phyloP scores from a whole-genome alignment of 1,140 invertebrate species.

The Drosophila mojavensis region DNA sequence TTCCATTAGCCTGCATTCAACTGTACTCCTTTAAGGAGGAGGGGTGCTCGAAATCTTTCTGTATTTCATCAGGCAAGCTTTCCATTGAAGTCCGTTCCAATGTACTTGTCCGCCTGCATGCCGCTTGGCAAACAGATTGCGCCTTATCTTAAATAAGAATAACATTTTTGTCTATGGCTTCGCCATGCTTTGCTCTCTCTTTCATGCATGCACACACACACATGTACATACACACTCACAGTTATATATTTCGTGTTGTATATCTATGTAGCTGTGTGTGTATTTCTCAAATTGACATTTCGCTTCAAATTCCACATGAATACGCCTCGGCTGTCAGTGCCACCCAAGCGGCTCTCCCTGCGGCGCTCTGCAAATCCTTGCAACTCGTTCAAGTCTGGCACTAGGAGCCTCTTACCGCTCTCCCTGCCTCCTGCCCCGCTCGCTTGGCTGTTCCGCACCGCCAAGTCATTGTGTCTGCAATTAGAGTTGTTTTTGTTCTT shows the following conservation, averaged over 20 bases:
- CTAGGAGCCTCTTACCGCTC: slow-evolving; percentile 47
- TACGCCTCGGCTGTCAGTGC: slow-evolving; percentile 74
- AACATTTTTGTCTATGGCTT: slow-evolving; percentile 71
- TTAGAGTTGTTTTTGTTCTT: slow-evolving; percentile 79
- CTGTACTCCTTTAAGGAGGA: slow-evolving; percentile 60
- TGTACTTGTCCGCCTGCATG: slow-evolving; percentile 31
- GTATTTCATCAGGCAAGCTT: slow-evolving; percentile 25
- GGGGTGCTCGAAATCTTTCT: slow-evolving; percentile 51
- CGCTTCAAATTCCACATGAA: slow-evolving; percentile 82
- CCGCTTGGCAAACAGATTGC: slow-evolving; percentile 68
- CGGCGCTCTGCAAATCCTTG: slow-evolving; percentile 78
- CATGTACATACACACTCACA: slow-evolving; percentile 5
- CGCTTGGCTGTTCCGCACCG: slow-evolving; percentile 31
- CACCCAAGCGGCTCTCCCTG: slow-evolving; percentile 64
- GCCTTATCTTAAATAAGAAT: slow-evolving; percentile 80
- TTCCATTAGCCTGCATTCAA: slow-evolving; percentile 17
- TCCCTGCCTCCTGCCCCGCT: slow-evolving; percentile 30
- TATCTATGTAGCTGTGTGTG: slow-evolving; percentile 30
- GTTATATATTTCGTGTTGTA: neutral
- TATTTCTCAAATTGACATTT: slow-evolving; percentile 76
- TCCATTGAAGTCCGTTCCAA: slow-evolving; percentile 51
- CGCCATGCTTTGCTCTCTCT: slow-evolving; percentile 12
- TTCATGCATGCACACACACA: neutral
- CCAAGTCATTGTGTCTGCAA: slow-evolving; percentile 78
- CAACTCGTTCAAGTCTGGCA: slow-evolving; percentile 67